Percentiles rank a stretch among this genome's conserved stretches.
Evolutionary conservation across 2,888 invertebrate genomes (phyloP).

Genomic region (Clusia tigrina): DNA sequence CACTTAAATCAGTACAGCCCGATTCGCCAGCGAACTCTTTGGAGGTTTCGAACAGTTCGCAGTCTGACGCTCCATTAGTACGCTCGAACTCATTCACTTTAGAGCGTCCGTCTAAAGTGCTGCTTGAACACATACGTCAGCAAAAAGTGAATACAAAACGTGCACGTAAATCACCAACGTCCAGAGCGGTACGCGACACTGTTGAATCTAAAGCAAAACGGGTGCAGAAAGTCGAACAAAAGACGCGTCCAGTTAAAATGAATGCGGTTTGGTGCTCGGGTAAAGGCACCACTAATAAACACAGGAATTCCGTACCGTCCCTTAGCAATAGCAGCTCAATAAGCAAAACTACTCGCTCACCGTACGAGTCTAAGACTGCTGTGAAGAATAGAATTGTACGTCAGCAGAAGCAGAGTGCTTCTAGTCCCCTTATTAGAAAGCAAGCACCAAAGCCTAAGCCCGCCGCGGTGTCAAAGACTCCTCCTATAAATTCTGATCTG

Average conservation of each 20-base stretch:
- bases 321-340: constrained; percentile 13
- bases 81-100: constrained; percentile 83
- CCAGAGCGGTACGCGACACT: constrained; percentile 51
- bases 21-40: not conserved
- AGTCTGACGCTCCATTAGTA: constrained; percentile 63
- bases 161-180: constrained; percentile 7
- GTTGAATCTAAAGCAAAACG: constrained; percentile 60
- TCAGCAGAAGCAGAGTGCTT: constrained; percentile 4
- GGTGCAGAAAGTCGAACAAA: constrained; percentile 48
- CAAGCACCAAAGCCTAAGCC: not conserved
- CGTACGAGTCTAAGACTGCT: constrained; percentile 29
- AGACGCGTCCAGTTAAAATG: constrained; percentile 35
- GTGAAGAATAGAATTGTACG: constrained; percentile 18
- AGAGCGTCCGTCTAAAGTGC: constrained; percentile 78
- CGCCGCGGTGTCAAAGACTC: constrained; percentile 9
- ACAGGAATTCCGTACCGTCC: not conserved
- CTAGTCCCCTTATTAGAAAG: not conserved
- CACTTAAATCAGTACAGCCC: constrained; percentile 33
- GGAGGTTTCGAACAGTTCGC: constrained; percentile 16
- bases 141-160: constrained; percentile 13
- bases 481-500: constrained; percentile 26
- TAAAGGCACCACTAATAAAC: too few relatives aligned
- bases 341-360: constrained; percentile 32
- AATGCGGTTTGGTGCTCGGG: not conserved
- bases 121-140: constrained; percentile 63